These are phyloP conservation scores for Lasius platythorax DNA, from an alignment of 2,888 invertebrate genomes.

Conservation along the genomic window DNA sequence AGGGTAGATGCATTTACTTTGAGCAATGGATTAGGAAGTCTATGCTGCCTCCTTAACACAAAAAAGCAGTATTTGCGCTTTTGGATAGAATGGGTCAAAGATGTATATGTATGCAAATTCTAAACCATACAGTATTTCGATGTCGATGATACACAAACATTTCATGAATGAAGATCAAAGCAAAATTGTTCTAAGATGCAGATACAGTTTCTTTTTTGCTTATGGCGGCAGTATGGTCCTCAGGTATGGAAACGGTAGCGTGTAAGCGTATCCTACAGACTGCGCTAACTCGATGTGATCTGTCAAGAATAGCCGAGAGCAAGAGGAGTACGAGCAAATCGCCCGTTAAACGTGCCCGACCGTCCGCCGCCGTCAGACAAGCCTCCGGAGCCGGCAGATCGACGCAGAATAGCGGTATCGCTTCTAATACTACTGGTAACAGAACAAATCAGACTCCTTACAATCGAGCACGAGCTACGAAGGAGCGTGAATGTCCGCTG, in stretches of 20 bases:
- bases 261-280: constrained; percentile 75
- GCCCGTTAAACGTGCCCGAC: constrained; percentile 88
- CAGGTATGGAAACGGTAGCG: constrained; percentile 74
- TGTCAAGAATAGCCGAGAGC: constrained; percentile 80
- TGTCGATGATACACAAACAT: constrained; percentile 65
- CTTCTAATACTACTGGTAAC: constrained; percentile 58
- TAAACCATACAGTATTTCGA: constrained; percentile 59
- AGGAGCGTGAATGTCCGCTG: constrained; percentile 93
- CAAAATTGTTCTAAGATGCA: constrained; percentile 60
- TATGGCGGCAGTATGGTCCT: constrained; percentile 77
- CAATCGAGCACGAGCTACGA: constrained; percentile 81
- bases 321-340: constrained; percentile 88
- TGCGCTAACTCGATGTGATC: constrained; percentile 74
- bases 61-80: constrained; percentile 77
- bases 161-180: constrained; percentile 62
- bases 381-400: constrained; percentile 80
- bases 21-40: constrained; percentile 68
- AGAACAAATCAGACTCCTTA: constrained; percentile 77
- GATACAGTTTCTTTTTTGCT: constrained; percentile 75
- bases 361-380: constrained; percentile 84
- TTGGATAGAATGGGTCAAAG: constrained; percentile 73
- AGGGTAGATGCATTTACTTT: constrained; percentile 62
- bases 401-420: constrained; percentile 71
- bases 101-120: constrained; percentile 58
- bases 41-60: constrained; percentile 77